Percentiles rank a stretch among this genome's conserved stretches.
phyloP scores from a whole-genome alignment of 2,888 invertebrate genomes.

The Charanyca ferruginea region DNA sequence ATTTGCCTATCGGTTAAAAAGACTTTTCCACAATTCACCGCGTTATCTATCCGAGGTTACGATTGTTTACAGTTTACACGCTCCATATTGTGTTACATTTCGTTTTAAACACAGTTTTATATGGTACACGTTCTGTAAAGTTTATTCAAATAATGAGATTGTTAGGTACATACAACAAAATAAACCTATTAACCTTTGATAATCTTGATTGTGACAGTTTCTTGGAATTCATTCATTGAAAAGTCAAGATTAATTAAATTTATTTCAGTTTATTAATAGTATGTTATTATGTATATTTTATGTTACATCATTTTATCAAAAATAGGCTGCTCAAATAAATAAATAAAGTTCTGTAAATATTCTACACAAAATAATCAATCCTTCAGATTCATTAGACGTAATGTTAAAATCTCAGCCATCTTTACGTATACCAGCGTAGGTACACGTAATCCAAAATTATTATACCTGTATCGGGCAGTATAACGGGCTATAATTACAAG shows the following conservation, averaged over 20 bases:
- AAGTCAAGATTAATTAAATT: conserved; percentile 5
- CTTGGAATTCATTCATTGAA: conserved; percentile 9
- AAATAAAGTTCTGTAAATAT: neutral
- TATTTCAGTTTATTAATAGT: neutral
- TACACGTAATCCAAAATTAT: conserved; percentile 59
- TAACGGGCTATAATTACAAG: conserved; percentile 68
- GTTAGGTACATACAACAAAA: conserved; percentile 2
- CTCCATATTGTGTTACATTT: conserved; percentile 37
- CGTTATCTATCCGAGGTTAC: conserved; percentile 58
- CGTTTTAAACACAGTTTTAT: conserved; percentile 27
- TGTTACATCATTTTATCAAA: neutral
- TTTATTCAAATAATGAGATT: neutral
- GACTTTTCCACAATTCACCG: conserved; percentile 62
- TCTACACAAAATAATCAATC: no score
- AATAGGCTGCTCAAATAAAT: neutral
- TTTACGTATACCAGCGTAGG: conserved; percentile 40
- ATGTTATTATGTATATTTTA: no score
- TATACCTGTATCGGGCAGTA: conserved; percentile 34
- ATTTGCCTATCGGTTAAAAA: conserved; percentile 59
- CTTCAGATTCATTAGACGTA: no score
- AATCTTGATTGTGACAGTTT: conserved; percentile 8
- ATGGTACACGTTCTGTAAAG: neutral
- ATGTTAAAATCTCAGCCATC: conserved; percentile 18
- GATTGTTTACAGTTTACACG: conserved; percentile 50
- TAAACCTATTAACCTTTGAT: conserved; percentile 21